Base-by-base conservation (phyloP, 1,140 invertebrate species). In the Bombus cullumanus region DNA sequence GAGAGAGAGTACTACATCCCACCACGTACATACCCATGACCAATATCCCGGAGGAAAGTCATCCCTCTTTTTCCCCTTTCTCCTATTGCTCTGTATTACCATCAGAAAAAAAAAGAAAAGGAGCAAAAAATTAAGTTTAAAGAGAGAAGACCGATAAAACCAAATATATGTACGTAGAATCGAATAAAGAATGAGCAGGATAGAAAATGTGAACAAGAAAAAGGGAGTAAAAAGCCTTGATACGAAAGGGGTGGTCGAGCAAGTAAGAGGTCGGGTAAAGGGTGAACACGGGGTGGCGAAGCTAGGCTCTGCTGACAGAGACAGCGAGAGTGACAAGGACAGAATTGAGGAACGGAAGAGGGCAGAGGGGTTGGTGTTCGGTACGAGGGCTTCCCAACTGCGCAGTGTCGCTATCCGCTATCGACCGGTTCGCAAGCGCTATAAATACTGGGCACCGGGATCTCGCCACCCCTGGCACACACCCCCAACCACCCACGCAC, bases 371-470 rank as follows among this genome's bases (percentile, higher is more conserved):
- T 80, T 53, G 71, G 83, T 71, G 75, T 90, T 90, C 82, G 86
- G 87, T 76, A 83, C 87, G 82, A 86, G 87, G 86, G 88, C 87
- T 91, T 92, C 89, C 89, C 86, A 94, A 94, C 93, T 94, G 94
- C 94, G 94, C 93, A 94, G 90, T 92, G 92, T 92, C 92, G 93
- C 91, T 93, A 92, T 94, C 91, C 91, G 90, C 90, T 94, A 94
- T 94, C 93, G 94, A 94, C 91, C 94, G 88, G 90, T 90, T 92
- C 90, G 89, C 93, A 90, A 88, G 91, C 90, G 92, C 93, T 94
- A 94, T 94, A 94, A 94, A 94, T 94, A 94, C 94, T 94, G 92
- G 92, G 93, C 91, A 94, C 92, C 92, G 89, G 93, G 93, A 90
- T 93, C 92, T 92, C 91, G 89, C 88, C 78, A 89, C 84, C 83